Percentiles rank a stretch among this genome's conserved stretches.
phyloP scores from a whole-genome alignment of 2,888 invertebrate genomes.

The Stenchaetothrips biformis region DNA sequence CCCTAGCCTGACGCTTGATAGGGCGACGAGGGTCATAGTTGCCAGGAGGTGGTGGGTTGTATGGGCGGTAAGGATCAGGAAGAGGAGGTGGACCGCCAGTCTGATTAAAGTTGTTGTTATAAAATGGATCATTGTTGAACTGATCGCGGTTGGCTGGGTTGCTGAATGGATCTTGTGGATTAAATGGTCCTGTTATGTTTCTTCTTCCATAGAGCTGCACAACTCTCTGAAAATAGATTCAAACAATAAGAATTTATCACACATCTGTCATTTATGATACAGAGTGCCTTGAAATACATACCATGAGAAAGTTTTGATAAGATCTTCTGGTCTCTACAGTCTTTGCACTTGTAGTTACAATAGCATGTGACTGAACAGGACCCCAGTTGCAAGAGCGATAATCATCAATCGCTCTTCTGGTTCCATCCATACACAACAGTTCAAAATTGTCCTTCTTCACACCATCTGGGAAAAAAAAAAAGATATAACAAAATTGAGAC shows the following conservation, averaged over 20 bases:
- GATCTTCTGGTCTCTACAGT: conserved; percentile 50
- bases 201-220: conserved; percentile 39
- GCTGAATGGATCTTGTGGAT: conserved; percentile 15
- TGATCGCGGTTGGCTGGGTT: conserved; percentile 25
- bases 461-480: conserved; percentile 50
- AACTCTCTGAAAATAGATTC: conserved; percentile 37
- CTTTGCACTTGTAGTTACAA: conserved; percentile 80
- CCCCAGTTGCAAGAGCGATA: conserved; percentile 82
- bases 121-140: conserved; percentile 24
- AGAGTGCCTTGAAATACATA: neutral
- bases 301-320: conserved; percentile 46
- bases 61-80: conserved; percentile 40
- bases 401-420: conserved; percentile 60
- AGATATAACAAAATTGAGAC: conserved; percentile 21
- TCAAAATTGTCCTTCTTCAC: conserved; percentile 67
- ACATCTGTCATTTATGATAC: neutral
- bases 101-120: neutral
- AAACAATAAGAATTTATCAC: conserved; percentile 28
- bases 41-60: neutral
- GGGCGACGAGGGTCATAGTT: conserved; percentile 22
- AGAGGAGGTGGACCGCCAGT: neutral
- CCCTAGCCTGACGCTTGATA: neutral
- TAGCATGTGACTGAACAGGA: conserved; percentile 71
- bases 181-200: conserved; percentile 3
- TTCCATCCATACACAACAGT: conserved; percentile 75